Evolutionary conservation across 1,140 invertebrate species (phyloP), one percentile per base, ranked within the genome.

Genomic region (Heliconius congener): DNA sequence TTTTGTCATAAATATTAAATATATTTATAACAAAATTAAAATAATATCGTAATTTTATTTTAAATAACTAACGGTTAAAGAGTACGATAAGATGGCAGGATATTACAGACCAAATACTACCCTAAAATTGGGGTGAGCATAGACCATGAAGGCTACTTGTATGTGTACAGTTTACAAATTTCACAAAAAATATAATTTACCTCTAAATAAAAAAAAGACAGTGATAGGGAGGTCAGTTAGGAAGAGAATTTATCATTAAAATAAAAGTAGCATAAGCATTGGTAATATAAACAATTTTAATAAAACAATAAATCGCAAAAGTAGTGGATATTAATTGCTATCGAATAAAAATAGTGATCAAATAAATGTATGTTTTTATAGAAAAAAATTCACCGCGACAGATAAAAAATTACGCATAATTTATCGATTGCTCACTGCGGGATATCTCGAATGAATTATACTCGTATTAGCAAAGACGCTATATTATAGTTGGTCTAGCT

Each of bases 391-490:
- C n/a, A 30, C 30, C 37, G 70, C 73, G 74, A 80, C 78, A 85
- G 78, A 83, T 81, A 85, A 87, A 85, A 84, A 81, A 78, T 75
- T 71, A 73, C 72, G 66, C 77, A 84, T 83, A 82, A 84, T 83
- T 78, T 83, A 88, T 85, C 79, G 86, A 88, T 88, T 81, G 82
- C 71, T 86, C 85, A 52, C 84, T 81, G 83, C 84, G 71, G 82
- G 83, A 80, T 76, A 77, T 60, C 78, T 80, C 74, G 74, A 78
- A 80, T 80, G 79, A 83, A 70, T 86, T 85, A 84, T 87, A 37
- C 34, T 37, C 5, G 34, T 37, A 46, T 46, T 46, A 81, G 77
- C 76, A 73, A 79, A 71, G 27, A 66, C 42, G 77, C 76, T 46
- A 46, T 46, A 46, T 73, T 81, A 76, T 50, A 66, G 30, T 72